Percentiles rank a stretch among this genome's conserved stretches.
Evolutionary conservation across 2,797 vertebrate species (phyloP).

Genomic region (Chelon labrosus): DNA sequence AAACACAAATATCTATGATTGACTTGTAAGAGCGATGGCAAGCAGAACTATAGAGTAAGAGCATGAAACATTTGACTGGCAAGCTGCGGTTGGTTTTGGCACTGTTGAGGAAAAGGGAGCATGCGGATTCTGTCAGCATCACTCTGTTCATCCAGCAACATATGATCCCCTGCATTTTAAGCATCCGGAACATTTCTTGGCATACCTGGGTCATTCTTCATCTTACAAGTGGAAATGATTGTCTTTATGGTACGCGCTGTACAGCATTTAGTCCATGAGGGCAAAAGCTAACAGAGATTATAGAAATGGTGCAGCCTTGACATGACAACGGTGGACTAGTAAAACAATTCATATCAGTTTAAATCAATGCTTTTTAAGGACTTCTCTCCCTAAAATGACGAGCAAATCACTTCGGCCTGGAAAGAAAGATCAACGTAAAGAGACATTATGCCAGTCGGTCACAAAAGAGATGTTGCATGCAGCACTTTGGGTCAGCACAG

Average conservation of each 20-base stretch:
- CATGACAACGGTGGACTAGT: slow-evolving; percentile 65
- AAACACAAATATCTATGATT: slow-evolving; percentile 10
- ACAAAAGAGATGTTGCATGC: slow-evolving; percentile 56
- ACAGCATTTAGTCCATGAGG: slow-evolving; percentile 56
- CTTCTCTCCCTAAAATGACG: slow-evolving; percentile 28
- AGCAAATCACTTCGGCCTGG: slow-evolving; percentile 29
- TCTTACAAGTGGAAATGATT: slow-evolving; percentile 35
- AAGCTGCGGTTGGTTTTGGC: slow-evolving; percentile 68
- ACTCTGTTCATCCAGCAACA: slow-evolving; percentile 37
- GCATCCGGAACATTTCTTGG: slow-evolving; percentile 26
- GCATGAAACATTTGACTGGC: slow-evolving; percentile 16
- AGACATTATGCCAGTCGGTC: slow-evolving; percentile 29
- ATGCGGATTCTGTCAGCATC: slow-evolving; percentile 56
- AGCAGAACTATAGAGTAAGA: slow-evolving; percentile 18
- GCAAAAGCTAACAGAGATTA: slow-evolving; percentile 62
- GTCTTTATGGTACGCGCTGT: slow-evolving; percentile 47
- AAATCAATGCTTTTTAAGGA: slow-evolving; percentile 42
- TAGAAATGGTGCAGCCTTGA: slow-evolving; percentile 66
- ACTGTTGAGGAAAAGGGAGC: slow-evolving; percentile 58
- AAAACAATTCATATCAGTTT: slow-evolving; percentile 62
- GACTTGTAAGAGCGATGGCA: slow-evolving; percentile 27
- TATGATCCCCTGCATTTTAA: slow-evolving; percentile 35
- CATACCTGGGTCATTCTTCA: slow-evolving; percentile 35
- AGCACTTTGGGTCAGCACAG: slow-evolving; percentile 64
- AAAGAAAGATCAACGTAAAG: slow-evolving; percentile 45